These are phyloP conservation scores for Drosophila micromelanica DNA, from an alignment of 1,140 invertebrate genomes.

Conservation along the genomic window DNA sequence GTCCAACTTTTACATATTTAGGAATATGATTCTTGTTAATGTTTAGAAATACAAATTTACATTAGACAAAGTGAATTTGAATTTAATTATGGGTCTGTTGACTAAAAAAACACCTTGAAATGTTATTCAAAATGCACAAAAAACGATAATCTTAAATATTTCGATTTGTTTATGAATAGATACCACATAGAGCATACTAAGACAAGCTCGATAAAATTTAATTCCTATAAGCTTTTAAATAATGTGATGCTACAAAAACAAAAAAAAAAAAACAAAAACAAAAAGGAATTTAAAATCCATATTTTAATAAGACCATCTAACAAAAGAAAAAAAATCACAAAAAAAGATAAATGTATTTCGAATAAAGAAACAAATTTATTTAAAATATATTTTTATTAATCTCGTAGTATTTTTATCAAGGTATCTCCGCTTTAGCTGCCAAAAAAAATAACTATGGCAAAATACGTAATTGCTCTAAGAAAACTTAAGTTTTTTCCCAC, in stretches of 20 bases:
- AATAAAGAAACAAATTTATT: constrained; percentile 27
- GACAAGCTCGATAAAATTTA: constrained; percentile 21
- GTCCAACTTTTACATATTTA: constrained; percentile 76
- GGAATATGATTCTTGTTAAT: constrained; percentile 51
- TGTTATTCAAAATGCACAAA: constrained; percentile 42
- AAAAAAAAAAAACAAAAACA: constrained; percentile 1
- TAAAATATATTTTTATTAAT: not conserved
- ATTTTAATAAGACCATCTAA: constrained; percentile 61
- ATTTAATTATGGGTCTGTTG: constrained; percentile 25
- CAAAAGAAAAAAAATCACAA: not conserved
- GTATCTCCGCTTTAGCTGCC: constrained; percentile 16
- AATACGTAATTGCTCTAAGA: constrained; percentile 6
- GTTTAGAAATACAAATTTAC: constrained; percentile 12
- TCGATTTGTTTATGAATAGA: constrained; percentile 30
- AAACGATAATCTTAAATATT: constrained; percentile 25
- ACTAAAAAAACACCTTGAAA: constrained; percentile 33
- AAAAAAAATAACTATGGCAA: constrained; percentile 37
- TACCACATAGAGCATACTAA: constrained; percentile 22
- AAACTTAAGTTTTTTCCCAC: constrained; percentile 12
- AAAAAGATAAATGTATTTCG: constrained; percentile 31
- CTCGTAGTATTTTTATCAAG: constrained; percentile 1
- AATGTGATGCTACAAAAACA: constrained; percentile 60
- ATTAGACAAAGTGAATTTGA: constrained; percentile 17
- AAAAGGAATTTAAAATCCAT: constrained; percentile 44
- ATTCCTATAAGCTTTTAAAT: constrained; percentile 57